Conservation (phyloP, 2,888 invertebrate genomes). For the Chironomus tentans region DNA sequence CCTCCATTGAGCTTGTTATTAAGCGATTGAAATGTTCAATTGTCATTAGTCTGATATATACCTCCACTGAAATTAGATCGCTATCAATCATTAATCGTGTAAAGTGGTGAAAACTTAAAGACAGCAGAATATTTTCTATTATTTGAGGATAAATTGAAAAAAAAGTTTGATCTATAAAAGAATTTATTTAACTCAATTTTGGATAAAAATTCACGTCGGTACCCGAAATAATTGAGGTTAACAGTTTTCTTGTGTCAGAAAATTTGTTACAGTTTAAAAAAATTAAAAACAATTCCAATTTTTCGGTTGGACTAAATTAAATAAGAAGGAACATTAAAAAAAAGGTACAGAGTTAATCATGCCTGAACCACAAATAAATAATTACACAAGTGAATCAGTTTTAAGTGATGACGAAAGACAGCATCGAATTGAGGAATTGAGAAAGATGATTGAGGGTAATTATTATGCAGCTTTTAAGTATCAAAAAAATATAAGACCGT, state of each 20-base stretch:
- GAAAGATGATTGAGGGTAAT: slow-evolving; percentile 24
- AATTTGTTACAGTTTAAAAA: too few relatives aligned
- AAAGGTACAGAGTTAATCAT: neutral
- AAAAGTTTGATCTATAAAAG: too few relatives aligned
- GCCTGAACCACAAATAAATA: slow-evolving; percentile 11
- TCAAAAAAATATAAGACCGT: neutral
- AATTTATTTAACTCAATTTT: too few relatives aligned
- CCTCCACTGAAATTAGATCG: slow-evolving; percentile 9
- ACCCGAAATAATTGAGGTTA: too few relatives aligned
- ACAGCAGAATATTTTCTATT: neutral
- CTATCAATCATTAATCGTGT: neutral
- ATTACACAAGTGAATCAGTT: neutral
- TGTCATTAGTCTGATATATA: slow-evolving; percentile 18
- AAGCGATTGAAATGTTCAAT: slow-evolving; percentile 21
- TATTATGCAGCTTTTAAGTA: neutral
- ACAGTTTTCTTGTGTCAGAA: too few relatives aligned
- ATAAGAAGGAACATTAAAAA: neutral
- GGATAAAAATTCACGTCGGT: too few relatives aligned
- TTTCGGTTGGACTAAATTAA: neutral
- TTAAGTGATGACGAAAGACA: neutral
- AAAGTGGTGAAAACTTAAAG: neutral
- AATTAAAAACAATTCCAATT: too few relatives aligned
- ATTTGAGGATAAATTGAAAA: too few relatives aligned
- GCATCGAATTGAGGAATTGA: slow-evolving; percentile 11
- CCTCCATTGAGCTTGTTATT: slow-evolving; percentile 4